Evolutionary conservation across 1,140 invertebrate genomes (phyloP), one percentile per base, ranked within the genome.

Genomic region (Ostrea edulis): DNA sequence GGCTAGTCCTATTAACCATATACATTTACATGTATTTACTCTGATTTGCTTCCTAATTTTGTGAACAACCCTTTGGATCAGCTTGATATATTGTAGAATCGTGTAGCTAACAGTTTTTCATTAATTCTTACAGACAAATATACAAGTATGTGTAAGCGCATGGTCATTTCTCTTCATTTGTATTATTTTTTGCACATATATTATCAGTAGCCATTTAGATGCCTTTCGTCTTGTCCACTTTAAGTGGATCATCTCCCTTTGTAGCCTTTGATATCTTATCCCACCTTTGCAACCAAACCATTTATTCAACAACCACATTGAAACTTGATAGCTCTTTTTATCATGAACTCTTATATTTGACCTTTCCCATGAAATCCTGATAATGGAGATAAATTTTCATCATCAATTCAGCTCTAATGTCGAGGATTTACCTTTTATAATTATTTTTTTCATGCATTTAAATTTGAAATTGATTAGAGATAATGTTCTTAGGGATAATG

Each of bases 91-190:
- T 44, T 2, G 1, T 77, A 77, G 35, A 9, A 29, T 77, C 68
- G 35, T 77, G 68, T 29, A 77, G 68, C 68, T 77, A 77, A 77
- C 68, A 77, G 8, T 29, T 77, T 77, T 29, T 77, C 68, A 77
- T 77, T 77, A 25, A 25, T 77, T 77, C 20, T 77, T 77, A 77
- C 68, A 77, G 68, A 77, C 68, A 29, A 77, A 35, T 77, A 25
- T 35, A 29, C 68, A 35, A 77, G 68, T 77, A 77, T 77, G 68
- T 77, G 68, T 77, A 77, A 77, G 68, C 68, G 68, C 83, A 85
- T 54, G 52, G 83, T 54, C 29, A 52, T 17, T n/a, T 83, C 35
- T 35, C 53, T 52, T 54, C 54, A 22, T 54, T 4, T 85, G 20
- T 11, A 58, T 12, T 62, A 11, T 85, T 58, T 44, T 62, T 25